Conservation (phyloP, 1,140 invertebrate species). For the Steinernema khuongi region DNA sequence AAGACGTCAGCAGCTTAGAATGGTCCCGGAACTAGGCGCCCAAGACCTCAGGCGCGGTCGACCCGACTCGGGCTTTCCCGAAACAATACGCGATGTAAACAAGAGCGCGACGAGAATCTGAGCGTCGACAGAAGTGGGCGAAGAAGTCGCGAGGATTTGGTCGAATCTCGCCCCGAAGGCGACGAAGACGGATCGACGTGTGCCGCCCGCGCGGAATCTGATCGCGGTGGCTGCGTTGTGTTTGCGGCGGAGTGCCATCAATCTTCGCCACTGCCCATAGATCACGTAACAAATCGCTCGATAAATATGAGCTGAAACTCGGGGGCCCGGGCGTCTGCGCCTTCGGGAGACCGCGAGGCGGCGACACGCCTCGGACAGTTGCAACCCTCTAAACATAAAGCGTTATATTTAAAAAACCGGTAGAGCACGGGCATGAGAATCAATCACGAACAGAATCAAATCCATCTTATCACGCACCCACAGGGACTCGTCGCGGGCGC, state of each 20-base stretch:
- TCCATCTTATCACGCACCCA: conserved; percentile 9
- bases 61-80: too few relatives aligned
- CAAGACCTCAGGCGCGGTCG: too few relatives aligned
- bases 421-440: conserved; percentile 1
- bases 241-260: neutral
- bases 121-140: conserved; percentile 13
- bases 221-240: neutral
- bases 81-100: too few relatives aligned
- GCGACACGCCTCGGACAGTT: neutral
- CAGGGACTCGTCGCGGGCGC: neutral
- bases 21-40: too few relatives aligned
- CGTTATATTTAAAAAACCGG: conserved; percentile 8
- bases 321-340: neutral
- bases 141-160: neutral
- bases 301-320: conserved; percentile 15
- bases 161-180: neutral
- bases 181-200: neutral
- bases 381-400: neutral
- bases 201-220: conserved; percentile 8
- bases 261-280: conserved; percentile 10
- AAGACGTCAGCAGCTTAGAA: too few relatives aligned
- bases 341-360: neutral
- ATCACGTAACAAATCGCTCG: conserved; percentile 16
- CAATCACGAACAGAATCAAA: conserved; percentile 13
- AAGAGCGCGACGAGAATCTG: too few relatives aligned